Percentiles rank a stretch among this genome's conserved stretches.
These are phyloP conservation scores for Brachionus calyciflorus DNA, from an alignment of 1,140 invertebrate species.

Conservation along the genomic window DNA sequence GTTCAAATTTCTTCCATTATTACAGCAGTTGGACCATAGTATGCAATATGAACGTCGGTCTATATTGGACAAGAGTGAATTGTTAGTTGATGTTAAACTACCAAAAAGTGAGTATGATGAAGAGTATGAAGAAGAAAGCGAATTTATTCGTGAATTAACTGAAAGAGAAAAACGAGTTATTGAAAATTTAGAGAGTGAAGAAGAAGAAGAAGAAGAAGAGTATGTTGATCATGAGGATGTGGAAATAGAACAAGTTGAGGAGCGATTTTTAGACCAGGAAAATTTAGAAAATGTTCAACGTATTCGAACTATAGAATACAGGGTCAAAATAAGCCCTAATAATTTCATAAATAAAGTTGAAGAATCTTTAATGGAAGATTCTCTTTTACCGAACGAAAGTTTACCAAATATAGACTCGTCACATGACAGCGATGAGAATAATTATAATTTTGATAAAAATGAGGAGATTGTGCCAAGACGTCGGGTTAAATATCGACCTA, in stretches of 20 bases:
- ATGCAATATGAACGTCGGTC: slow-evolving; percentile 41
- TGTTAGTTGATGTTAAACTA: slow-evolving; percentile 39
- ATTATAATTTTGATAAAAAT: neutral
- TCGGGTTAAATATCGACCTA: neutral
- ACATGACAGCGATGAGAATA: neutral
- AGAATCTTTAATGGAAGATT: neutral
- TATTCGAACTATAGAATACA: neutral
- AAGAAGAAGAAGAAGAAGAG: slow-evolving; percentile 17
- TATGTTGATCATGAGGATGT: slow-evolving; percentile 26
- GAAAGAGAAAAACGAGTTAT: neutral
- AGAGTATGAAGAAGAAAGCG: neutral
- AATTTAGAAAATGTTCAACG: slow-evolving; percentile 3
- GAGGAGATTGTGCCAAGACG: neutral
- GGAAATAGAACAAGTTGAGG: slow-evolving; percentile 2
- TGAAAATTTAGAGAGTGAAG: slow-evolving; percentile 10
- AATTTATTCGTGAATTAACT: neutral
- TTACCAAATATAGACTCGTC: neutral
- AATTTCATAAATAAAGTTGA: slow-evolving; percentile 11
- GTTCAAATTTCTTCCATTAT: neutral
- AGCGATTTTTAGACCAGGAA: neutral
- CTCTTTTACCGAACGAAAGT: neutral
- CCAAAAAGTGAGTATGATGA: slow-evolving; percentile 1
- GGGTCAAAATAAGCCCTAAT: neutral
- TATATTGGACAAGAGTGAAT: slow-evolving; percentile 15
- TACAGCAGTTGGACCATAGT: slow-evolving; percentile 38